A percentile compares a stretch with the other conserved stretches of the same genome.
phyloP scores from a whole-genome alignment of 2,797 vertebrate species.

The Pachyuromys duprasi region DNA sequence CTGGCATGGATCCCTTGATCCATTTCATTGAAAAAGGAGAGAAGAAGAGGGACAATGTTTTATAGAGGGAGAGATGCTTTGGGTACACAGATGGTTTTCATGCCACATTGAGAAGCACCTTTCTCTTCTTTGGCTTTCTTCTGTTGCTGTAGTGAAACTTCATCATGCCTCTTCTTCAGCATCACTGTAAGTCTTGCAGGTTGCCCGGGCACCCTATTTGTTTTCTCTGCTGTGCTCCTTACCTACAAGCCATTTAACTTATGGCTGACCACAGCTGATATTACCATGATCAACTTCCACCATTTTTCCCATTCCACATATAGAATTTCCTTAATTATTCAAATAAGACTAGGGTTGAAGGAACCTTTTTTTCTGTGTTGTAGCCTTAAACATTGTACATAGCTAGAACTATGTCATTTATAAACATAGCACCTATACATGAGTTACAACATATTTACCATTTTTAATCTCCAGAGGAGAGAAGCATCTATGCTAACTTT shows the following conservation, averaged over 20 bases:
- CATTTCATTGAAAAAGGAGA: not conserved
- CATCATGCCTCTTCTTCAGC: not conserved
- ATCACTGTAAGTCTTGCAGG: not conserved
- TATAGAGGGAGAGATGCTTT: not conserved
- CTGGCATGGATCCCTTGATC: not conserved
- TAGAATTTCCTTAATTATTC: not conserved
- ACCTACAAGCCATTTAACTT: not conserved
- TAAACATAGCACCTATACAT: no score
- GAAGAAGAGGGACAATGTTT: not conserved
- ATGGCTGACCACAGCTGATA: not conserved
- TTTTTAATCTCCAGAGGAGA: not conserved
- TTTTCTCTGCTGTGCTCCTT: not conserved
- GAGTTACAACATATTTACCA: not conserved
- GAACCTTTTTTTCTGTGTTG: not conserved
- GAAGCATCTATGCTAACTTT: not conserved
- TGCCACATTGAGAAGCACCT: not conserved
- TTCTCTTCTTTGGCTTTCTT: not conserved
- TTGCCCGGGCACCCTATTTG: not conserved
- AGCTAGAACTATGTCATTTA: not conserved
- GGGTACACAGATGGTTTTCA: not conserved
- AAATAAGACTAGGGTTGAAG: not conserved
- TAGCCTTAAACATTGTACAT: not conserved
- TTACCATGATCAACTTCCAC: not conserved
- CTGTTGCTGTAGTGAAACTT: not conserved
- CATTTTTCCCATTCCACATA: not conserved